These are phyloP conservation scores for Phrixothrix hirtus DNA, from an alignment of 2,888 invertebrate genomes.

Conservation along the genomic window DNA sequence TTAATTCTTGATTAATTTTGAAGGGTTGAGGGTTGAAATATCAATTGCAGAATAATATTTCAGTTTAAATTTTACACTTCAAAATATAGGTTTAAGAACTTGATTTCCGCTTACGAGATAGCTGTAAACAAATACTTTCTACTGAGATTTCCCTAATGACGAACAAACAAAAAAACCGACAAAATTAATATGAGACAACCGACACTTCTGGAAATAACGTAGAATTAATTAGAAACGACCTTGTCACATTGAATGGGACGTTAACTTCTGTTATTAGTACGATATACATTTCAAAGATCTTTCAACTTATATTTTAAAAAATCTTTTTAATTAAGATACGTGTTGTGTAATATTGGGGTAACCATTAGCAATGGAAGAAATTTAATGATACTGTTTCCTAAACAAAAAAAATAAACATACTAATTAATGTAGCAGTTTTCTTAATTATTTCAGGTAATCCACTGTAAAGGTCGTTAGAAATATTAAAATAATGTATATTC, in stretches of 20 bases:
- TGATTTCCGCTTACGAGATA: neutral
- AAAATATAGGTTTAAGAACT: neutral
- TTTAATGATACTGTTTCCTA: too few species aligned
- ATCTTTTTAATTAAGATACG: too few species aligned
- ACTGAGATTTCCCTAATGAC: neutral
- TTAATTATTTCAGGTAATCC: too few species aligned
- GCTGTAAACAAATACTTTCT: conserved; percentile 1
- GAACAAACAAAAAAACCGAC: neutral
- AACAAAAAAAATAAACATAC: too few species aligned
- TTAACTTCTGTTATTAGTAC: conserved; percentile 3
- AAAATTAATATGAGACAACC: conserved; percentile 7
- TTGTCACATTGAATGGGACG: conserved; percentile 12
- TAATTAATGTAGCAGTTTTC: too few species aligned
- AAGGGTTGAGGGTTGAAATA: neutral
- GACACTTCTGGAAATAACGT: neutral
- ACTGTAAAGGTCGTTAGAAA: too few species aligned
- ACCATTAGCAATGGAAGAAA: too few species aligned
- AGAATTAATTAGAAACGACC: conserved; percentile 14
- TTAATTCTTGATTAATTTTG: too few species aligned
- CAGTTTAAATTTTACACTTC: neutral
- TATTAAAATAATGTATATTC: too few species aligned
- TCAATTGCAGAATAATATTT: neutral
- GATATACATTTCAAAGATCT: too few species aligned
- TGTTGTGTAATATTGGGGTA: too few species aligned
- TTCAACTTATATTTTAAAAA: too few species aligned